phyloP scores from a whole-genome alignment of 2,888 invertebrate genomes.

The Brenthis hecate region DNA sequence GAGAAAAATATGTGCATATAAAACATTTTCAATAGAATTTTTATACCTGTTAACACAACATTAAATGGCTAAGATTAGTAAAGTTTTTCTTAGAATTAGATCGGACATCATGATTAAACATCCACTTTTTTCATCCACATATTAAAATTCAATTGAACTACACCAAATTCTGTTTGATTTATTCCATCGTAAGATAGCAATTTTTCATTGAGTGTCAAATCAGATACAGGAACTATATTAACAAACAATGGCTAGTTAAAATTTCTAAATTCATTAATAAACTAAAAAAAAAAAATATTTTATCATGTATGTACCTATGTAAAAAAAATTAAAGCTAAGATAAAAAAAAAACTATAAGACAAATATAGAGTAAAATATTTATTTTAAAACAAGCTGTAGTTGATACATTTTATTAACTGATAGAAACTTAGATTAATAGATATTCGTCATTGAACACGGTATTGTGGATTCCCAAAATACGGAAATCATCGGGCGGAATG shows the following conservation, averaged over 20 bases:
- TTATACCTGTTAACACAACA: slow-evolving; percentile 28
- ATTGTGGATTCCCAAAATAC: slow-evolving; percentile 73
- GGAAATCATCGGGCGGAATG: slow-evolving; percentile 82
- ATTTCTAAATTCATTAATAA: slow-evolving; percentile 43
- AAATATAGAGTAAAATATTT: not conserved
- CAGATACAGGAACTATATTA: slow-evolving; percentile 38
- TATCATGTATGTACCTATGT: not conserved
- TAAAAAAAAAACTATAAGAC: no score
- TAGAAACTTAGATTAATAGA: slow-evolving; percentile 26
- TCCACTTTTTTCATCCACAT: slow-evolving; percentile 50
- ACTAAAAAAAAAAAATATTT: slow-evolving; percentile 25
- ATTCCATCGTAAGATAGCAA: slow-evolving; percentile 18
- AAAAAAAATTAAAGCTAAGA: no score
- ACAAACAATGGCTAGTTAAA: slow-evolving; percentile 38
- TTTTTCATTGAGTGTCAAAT: slow-evolving; percentile 29
- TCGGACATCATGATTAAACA: slow-evolving; percentile 53
- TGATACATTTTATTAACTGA: slow-evolving; percentile 1
- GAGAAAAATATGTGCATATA: no score
- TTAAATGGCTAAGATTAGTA: slow-evolving; percentile 24
- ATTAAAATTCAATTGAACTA: slow-evolving; percentile 49
- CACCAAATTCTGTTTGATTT: slow-evolving; percentile 29
- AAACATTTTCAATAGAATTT: slow-evolving; percentile 32
- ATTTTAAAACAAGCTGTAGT: not conserved
- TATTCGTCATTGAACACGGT: slow-evolving; percentile 30
- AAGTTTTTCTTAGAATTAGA: slow-evolving; percentile 56